Evolutionary conservation across 2,113 vertebrate genomes (phyloP), one percentile per base, ranked within the genome.

Genomic region (Pseudorasbora parva): DNA sequence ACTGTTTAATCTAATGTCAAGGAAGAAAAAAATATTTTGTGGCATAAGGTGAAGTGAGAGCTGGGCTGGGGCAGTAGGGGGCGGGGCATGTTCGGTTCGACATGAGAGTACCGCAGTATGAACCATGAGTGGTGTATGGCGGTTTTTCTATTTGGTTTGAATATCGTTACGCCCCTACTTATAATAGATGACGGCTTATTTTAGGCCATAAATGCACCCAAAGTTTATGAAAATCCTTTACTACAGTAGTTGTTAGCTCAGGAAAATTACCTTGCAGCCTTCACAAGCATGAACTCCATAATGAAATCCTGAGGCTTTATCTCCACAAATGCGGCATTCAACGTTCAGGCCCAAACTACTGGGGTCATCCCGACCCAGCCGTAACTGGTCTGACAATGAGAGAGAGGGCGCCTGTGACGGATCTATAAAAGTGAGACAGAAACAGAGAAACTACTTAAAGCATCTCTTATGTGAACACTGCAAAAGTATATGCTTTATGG

Each of bases 281-380:
- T 97, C 96, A 0, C 96, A 97, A 1, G 96, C 96, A 0, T 97
- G 96, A 19, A 97, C 96, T 0, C 96, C 96, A 0, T 97, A 97
- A 92, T 97, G 96, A 86, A 97, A 97, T 12, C 96, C 96, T 0
- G 96, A 97, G 33, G 96, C 96, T 91, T 94, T 96, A 93, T 97
- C 96, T 47, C 96, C 96, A 0, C 96, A 97, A 84, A 97, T 95
- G 33, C 95, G 93, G 86, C 96, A 97, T 82, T 97, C 96, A 90
- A 97, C 93, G 4, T 91, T 96, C 86, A 96, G 93, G 0, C 88
- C 92, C 59, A 92, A 88, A 10, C 89, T 78, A 0, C 91, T 89
- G 0, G 92, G 82, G 68, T 95, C 95, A 10, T 96, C 95, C 1
- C 93, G 92, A 89, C 94, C 95, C 89, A 92, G 87, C 89, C 94